A percentile compares a stretch with the other conserved stretches of the same genome.
Evolutionary conservation across 2,113 vertebrate species (phyloP).

Genomic region (Azemiops feae): DNA sequence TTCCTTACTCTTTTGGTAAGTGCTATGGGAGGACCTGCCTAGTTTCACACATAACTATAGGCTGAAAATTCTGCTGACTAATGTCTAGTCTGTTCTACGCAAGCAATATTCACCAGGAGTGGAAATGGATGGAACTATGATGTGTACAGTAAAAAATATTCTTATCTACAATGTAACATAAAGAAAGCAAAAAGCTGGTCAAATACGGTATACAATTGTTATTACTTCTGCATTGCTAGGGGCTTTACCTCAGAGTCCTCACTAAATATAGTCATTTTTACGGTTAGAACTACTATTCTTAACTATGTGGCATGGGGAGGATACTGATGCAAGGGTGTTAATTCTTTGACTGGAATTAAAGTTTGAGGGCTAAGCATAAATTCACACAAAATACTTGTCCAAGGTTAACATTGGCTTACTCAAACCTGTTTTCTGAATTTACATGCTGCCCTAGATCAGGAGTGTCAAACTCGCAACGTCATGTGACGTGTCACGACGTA

Average conservation of each 20-base stretch:
- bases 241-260: background rate
- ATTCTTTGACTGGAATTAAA: background rate
- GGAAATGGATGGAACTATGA: background rate
- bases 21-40: conserved; percentile 9
- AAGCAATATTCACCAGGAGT: background rate
- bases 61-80: background rate
- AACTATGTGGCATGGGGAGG: background rate
- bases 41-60: background rate
- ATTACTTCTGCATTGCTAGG: background rate
- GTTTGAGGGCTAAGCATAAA: background rate
- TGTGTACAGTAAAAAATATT: background rate
- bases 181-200: too few relatives aligned
- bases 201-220: background rate
- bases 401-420: background rate
- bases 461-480: too few relatives aligned
- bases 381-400: background rate
- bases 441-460: background rate
- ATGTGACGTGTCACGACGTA: too few relatives aligned
- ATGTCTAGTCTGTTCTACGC: background rate
- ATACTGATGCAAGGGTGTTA: background rate
- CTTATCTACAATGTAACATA: background rate
- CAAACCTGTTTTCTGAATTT: background rate
- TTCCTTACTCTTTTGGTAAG: conserved; percentile 16
- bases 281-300: background rate
- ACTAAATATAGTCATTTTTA: background rate